phyloP scores from a whole-genome alignment of 2,113 vertebrate species.

The Tragulus kanchil region DNA sequence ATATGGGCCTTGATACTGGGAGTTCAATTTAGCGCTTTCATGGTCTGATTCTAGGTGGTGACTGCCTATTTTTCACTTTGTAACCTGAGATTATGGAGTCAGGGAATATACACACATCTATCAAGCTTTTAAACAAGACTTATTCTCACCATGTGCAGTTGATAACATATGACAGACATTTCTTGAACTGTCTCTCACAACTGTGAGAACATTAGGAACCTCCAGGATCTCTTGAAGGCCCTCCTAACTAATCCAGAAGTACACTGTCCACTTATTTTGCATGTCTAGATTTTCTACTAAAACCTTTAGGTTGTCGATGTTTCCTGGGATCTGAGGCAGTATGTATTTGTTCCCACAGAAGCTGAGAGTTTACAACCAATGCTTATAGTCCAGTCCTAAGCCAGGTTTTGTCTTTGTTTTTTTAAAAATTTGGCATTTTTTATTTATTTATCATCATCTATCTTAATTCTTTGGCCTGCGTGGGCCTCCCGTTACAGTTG shows the following conservation, averaged over 20 bases:
- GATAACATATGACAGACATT: background rate
- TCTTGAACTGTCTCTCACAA: background rate
- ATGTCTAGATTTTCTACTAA: background rate
- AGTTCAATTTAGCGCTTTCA: background rate
- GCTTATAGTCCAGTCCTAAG: background rate
- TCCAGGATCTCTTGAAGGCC: background rate
- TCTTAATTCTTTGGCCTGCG: too few relatives aligned
- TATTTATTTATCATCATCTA: too few relatives aligned
- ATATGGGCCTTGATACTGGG: background rate
- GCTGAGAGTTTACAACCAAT: background rate
- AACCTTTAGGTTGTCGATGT: accelerated
- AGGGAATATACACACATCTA: background rate
- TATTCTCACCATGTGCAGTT: background rate
- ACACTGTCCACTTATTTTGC: background rate
- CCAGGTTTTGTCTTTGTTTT: background rate
- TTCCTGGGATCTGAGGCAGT: too few relatives aligned
- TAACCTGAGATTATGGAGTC: background rate
- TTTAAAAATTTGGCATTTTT: too few relatives aligned
- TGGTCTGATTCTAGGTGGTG: conserved; percentile 29
- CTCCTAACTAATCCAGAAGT: background rate
- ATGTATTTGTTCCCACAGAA: background rate
- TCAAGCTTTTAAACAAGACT: background rate
- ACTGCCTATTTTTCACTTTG: background rate
- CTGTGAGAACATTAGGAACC: background rate
- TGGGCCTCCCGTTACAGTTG: too few relatives aligned